These are phyloP conservation scores for Cataglyphis hispanica DNA, from an alignment of 1,140 invertebrate genomes.

Conservation along the genomic window DNA sequence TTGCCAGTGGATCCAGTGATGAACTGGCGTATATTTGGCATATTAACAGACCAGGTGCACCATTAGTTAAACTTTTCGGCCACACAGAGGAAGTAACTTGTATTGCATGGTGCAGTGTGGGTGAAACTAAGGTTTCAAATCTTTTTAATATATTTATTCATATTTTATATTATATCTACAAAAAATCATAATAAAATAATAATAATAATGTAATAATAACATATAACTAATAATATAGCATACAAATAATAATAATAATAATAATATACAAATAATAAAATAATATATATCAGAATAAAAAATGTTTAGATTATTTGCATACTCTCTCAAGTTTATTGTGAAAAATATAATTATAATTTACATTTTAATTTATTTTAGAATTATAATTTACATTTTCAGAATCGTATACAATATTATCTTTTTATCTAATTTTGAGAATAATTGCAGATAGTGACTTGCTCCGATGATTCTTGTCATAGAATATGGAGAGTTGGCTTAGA, in stretches of 20 bases:
- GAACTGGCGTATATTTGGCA: slow-evolving; percentile 95
- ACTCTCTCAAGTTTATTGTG: slow-evolving; percentile 1
- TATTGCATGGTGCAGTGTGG: slow-evolving; percentile 91
- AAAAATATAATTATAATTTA: slow-evolving; percentile 26
- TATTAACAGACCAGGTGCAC: slow-evolving; percentile 88
- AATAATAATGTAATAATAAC: too few relatives aligned
- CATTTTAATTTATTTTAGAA: too few relatives aligned
- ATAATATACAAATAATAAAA: too few relatives aligned
- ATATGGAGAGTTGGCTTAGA: slow-evolving; percentile 91
- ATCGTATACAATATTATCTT: background rate
- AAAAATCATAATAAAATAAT: too few relatives aligned
- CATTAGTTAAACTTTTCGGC: slow-evolving; percentile 90
- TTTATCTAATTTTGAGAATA: slow-evolving; percentile 21
- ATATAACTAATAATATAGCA: too few relatives aligned
- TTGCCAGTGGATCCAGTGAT: slow-evolving; percentile 94
- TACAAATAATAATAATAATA: too few relatives aligned
- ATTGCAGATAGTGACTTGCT: slow-evolving; percentile 91
- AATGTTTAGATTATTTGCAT: background rate
- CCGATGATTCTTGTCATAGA: slow-evolving; percentile 92
- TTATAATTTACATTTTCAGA: slow-evolving; percentile 22
- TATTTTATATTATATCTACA: background rate
- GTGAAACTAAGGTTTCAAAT: slow-evolving; percentile 85
- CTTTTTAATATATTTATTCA: background rate
- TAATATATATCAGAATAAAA: background rate
- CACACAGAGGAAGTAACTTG: slow-evolving; percentile 94